phyloP scores from a whole-genome alignment of 2,113 vertebrate genomes.

The Anolis sagrei region DNA sequence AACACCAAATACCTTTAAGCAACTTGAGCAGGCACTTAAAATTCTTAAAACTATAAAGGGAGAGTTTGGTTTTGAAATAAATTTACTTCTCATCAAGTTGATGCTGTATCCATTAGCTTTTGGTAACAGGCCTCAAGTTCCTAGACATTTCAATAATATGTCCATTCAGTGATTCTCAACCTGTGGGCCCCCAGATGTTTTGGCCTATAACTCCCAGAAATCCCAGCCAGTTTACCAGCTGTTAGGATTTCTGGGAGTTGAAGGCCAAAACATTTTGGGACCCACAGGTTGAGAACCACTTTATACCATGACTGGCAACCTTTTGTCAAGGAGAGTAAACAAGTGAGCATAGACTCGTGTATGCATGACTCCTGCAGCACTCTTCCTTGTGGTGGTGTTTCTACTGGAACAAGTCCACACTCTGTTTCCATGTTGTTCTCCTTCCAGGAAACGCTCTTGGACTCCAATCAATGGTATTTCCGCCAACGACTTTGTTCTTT shows the following conservation, averaged over 20 bases:
- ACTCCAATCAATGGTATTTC: constrained; percentile 74
- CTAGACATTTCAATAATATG: neutral
- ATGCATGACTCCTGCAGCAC: neutral
- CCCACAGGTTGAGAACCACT: too few species aligned
- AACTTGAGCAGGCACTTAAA: neutral
- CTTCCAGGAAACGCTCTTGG: neutral
- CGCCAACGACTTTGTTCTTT: constrained; percentile 83
- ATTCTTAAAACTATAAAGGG: neutral
- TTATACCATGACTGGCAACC: too few species aligned
- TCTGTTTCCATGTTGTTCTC: accelerated
- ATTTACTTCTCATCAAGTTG: too few species aligned
- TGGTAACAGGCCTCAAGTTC: neutral
- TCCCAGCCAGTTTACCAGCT: too few species aligned
- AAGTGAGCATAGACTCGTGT: neutral
- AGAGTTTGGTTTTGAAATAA: neutral
- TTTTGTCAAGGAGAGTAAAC: neutral
- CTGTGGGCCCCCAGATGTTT: too few species aligned
- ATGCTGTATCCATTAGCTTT: neutral
- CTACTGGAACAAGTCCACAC: neutral
- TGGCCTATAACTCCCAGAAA: too few species aligned
- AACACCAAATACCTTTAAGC: neutral
- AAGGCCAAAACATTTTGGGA: too few species aligned
- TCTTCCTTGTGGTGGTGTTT: neutral
- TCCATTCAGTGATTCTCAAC: too few species aligned
- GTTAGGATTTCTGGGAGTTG: too few species aligned